Evolutionary conservation across 2,888 invertebrate genomes (phyloP).

Genomic region (Gortyna flavago): DNA sequence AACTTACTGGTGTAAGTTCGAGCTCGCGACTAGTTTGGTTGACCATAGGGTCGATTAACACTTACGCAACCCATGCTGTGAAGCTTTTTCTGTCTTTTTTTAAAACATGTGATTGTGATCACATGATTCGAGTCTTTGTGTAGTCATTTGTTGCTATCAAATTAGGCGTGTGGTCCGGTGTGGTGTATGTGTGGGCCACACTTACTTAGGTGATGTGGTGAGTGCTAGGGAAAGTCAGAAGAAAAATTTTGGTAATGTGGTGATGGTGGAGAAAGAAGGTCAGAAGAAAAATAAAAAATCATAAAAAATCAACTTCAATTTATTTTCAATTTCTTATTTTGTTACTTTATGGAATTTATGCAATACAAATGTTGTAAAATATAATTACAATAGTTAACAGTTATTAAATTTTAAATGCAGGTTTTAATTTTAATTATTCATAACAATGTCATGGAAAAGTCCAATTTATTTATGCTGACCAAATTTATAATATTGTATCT

Average conservation of each 20-base stretch:
- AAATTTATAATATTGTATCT: constrained; percentile 67
- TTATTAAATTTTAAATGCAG: constrained; percentile 88
- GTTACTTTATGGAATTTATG: constrained; percentile 87
- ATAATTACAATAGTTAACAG: constrained; percentile 88
- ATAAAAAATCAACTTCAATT: constrained; percentile 89
- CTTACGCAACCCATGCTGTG: not conserved
- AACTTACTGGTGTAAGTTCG: too few relatives aligned
- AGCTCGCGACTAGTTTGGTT: too few relatives aligned
- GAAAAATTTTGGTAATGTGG: not conserved
- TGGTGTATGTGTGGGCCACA: not conserved
- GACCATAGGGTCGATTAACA: not conserved
- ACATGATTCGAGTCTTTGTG: not conserved
- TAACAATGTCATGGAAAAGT: constrained; percentile 88
- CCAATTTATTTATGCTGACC: constrained; percentile 75
- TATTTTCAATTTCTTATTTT: constrained; percentile 87
- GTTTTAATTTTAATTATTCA: constrained; percentile 76
- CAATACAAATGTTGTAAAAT: constrained; percentile 89
- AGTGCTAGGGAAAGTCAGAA: not conserved
- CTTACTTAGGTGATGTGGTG: not conserved
- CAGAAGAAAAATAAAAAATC: constrained; percentile 68
- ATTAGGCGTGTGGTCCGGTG: not conserved
- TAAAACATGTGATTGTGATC: not conserved
- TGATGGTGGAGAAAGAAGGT: too few relatives aligned
- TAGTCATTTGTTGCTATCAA: not conserved
- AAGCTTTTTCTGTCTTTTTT: not conserved